Evolutionary conservation across 2,888 invertebrate genomes (phyloP).

Genomic region (Acanthococcus lagerstroemiae): DNA sequence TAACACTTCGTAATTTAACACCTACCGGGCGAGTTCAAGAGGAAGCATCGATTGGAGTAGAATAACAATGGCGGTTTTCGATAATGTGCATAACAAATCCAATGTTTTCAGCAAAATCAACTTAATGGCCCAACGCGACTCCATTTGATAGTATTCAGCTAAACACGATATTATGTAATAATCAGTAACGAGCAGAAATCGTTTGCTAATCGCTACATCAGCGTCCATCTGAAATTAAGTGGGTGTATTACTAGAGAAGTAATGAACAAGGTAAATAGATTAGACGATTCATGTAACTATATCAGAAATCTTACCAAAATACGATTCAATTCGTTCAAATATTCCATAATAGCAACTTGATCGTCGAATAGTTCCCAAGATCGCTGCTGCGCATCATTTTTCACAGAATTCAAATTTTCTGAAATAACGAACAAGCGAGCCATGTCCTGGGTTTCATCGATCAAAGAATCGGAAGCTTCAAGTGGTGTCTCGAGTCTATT

Average conservation of each 20-base stretch:
- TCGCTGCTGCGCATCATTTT: slow-evolving; percentile 89
- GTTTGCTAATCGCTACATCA: slow-evolving; percentile 75
- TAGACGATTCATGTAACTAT: neutral
- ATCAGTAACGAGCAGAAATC: slow-evolving; percentile 54
- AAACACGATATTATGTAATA: slow-evolving; percentile 74
- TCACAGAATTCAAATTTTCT: slow-evolving; percentile 72
- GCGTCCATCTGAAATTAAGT: slow-evolving; percentile 70
- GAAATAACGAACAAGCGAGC: slow-evolving; percentile 72
- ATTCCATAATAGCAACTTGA: slow-evolving; percentile 75
- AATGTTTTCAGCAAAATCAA: slow-evolving; percentile 74
- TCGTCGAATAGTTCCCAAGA: slow-evolving; percentile 94
- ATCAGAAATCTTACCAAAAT: slow-evolving; percentile 54
- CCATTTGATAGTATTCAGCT: slow-evolving; percentile 94
- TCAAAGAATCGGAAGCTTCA: slow-evolving; percentile 10
- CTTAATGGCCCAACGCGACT: slow-evolving; percentile 74
- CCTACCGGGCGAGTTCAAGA: slow-evolving; percentile 73
- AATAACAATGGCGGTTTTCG: slow-evolving; percentile 67
- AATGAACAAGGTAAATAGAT: neutral
- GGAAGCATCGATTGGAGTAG: slow-evolving; percentile 80
- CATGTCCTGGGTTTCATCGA: slow-evolving; percentile 76
- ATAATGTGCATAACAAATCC: slow-evolving; percentile 76
- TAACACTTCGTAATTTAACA: neutral
- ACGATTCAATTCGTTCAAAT: slow-evolving; percentile 69
- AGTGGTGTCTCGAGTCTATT: neutral
- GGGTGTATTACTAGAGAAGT: too few relatives aligned